Base-by-base conservation (phyloP, 2,113 vertebrate species). In the Cebidichthys violaceus region DNA sequence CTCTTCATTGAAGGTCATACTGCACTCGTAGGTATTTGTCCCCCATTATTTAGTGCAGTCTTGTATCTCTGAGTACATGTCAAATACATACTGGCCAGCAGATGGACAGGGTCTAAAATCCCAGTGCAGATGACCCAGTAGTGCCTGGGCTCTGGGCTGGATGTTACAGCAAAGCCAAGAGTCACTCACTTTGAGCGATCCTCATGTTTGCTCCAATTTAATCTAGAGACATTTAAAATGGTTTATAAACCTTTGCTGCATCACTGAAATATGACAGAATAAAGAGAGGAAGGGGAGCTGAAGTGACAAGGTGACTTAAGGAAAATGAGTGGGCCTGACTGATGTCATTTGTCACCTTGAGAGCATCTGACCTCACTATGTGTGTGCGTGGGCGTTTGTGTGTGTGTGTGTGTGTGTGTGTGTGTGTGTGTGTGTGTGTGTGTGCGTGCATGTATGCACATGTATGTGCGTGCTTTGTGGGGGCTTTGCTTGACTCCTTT, bases 401-500 rank as follows among this genome's bases (percentile, higher is more conserved):
- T 39, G 82, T 43, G 72, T n/a, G 78, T 24, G 57, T 52, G n/a
- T n/a, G 77, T 52, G 84, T 47, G 75, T 41, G 69, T 47, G 52
- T 60, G 35, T 62, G 61, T 41, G 35, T 61, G 82, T 77, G 66
- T 62, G 31, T 60, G 65, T 61, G 55, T 50, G 64, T 39, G 75
- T 39, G 83, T 43, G 75, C 10, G 79, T 35, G 61, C n/a, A 75
- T 35, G 61, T n/a, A 75, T 35, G 80, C 57, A 1, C 67, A 65
- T 65, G 37, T 59, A 41, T 59, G 35, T 43, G 82, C 70, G 60
- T 57, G 27, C 33, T 64, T 54, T 60, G 47, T 70, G 85, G 81
- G 86, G 86, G 88, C 82, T 90, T 90, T 85, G 86, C 88, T 86
- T 70, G 85, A 89, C 89, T 91, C 85, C 83, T 90, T 94, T 91